A percentile compares a stretch with the other conserved stretches of the same genome.
Conservation (phyloP, 2,797 vertebrate species). For the Hydrophis major region DNA sequence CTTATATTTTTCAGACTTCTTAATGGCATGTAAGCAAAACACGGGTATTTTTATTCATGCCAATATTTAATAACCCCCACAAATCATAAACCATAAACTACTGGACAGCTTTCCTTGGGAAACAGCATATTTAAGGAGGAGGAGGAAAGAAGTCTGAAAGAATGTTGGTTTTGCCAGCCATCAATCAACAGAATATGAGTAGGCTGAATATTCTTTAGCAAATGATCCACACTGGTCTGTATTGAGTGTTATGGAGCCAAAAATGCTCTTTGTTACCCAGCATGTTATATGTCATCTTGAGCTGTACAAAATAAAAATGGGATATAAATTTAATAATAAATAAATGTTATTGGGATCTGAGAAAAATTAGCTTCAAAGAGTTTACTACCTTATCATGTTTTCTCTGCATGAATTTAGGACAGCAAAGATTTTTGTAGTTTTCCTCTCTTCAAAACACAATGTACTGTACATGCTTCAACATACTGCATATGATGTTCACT, state of each 20-base stretch:
- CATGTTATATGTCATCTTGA: neutral
- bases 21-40: slow-evolving; percentile 50
- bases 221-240: neutral
- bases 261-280: neutral
- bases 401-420: neutral
- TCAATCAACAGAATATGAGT: neutral
- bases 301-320: neutral
- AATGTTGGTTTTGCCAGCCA: neutral
- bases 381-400: neutral
- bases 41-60: slow-evolving; percentile 46
- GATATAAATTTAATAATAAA: neutral
- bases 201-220: neutral
- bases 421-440: neutral
- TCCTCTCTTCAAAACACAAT: neutral
- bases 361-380: neutral
- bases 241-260: neutral
- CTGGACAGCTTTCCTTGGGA: neutral
- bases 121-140: neutral
- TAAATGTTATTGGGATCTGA: neutral
- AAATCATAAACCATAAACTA: neutral
- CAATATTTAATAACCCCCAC: neutral
- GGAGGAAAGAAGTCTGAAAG: neutral
- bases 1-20: neutral
- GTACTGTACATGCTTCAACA: neutral
- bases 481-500: neutral